Evolutionary conservation across 1,140 invertebrate genomes (phyloP).

Genomic region (Gyrodactylus bullatarudis): DNA sequence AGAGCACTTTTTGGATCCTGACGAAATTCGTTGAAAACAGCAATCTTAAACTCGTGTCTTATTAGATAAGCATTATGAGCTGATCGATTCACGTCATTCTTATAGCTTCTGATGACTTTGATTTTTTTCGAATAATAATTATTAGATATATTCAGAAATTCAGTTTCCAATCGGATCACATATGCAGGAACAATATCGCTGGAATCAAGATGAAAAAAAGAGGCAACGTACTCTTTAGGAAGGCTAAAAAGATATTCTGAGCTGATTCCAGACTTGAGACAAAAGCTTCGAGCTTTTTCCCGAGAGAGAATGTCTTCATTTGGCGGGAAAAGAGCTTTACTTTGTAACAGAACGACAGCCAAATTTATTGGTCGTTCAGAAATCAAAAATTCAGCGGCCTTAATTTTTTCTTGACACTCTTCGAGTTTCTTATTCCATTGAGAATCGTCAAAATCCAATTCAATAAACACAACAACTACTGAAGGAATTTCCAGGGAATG

Average conservation of each 20-base stretch:
- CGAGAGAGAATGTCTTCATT: slow-evolving; percentile 45
- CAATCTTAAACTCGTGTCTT: slow-evolving; percentile 78
- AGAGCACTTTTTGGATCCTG: slow-evolving; percentile 52
- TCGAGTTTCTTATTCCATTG: slow-evolving; percentile 67
- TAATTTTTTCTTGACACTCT: slow-evolving; percentile 56
- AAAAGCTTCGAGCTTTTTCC: slow-evolving; percentile 52
- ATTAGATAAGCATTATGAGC: slow-evolving; percentile 48
- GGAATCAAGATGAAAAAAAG: slow-evolving; percentile 28
- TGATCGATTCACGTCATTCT: slow-evolving; percentile 58
- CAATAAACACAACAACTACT: slow-evolving; percentile 65
- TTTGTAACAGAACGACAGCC: slow-evolving; percentile 54
- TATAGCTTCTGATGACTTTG: slow-evolving; percentile 46
- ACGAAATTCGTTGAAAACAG: slow-evolving; percentile 65
- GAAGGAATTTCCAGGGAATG: slow-evolving; percentile 57
- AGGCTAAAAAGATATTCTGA: slow-evolving; percentile 49
- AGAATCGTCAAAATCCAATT: slow-evolving; percentile 75
- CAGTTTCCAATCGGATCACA: slow-evolving; percentile 43
- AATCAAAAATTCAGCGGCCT: slow-evolving; percentile 26
- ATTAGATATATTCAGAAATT: slow-evolving; percentile 60
- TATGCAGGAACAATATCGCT: slow-evolving; percentile 52
- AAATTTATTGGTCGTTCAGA: slow-evolving; percentile 43
- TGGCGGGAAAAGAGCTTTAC: slow-evolving; percentile 31
- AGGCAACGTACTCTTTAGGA: slow-evolving; percentile 16
- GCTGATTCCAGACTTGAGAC: slow-evolving; percentile 52
- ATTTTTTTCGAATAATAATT: slow-evolving; percentile 59